Base-by-base conservation (phyloP, 2,888 invertebrate species). In the Schrankia costaestrigalis region DNA sequence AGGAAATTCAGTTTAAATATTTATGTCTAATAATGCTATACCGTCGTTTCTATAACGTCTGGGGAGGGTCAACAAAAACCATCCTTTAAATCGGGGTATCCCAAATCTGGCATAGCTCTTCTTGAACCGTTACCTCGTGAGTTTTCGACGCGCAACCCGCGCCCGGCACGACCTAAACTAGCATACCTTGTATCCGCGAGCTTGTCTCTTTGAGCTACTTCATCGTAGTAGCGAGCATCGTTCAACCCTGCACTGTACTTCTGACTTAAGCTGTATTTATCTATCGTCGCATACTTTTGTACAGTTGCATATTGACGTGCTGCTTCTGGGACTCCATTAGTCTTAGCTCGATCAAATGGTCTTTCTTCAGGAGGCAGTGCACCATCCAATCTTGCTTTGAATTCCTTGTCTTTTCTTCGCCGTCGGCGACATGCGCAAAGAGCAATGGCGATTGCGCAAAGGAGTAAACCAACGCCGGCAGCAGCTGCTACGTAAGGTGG, bases 51-150 rank as follows among this genome's bases (percentile, higher is more conserved):
- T 63, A 85, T 56, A 38, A 81, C 63, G 65, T 89, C 89, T 50
- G 86, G 82, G 48, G 77, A 79, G 82, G 91, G 93, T 93, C 93
- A 93, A 92, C 92, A 93, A 80, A 92, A 91, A 74, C 91, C 91
- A 71, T 93, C 92, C 75, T 92, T 92, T 48, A 92, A 89, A 62
- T 92, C 90, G 25, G 90, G 84, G 63, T 87, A 89, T 42, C 88
- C 89, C 56, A 86, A 75, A 63, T 88, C 89, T 31, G 85, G 88
- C 72, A 88, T 77, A 5, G 77, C 70, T 72, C 77, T 71, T 53
- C 82, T 73, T 15, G 87, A 86, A 38, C 82, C 82, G 31, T 73
- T 84, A 19, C 82, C 81, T 56, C 80, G 71, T 15, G 72, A 64
- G 56, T 78, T 83, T 44, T 86, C 87, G 29, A 68, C 64, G 35